Evolutionary conservation across 2,113 vertebrate species (phyloP).

Genomic region (Siphamia tubifer): DNA sequence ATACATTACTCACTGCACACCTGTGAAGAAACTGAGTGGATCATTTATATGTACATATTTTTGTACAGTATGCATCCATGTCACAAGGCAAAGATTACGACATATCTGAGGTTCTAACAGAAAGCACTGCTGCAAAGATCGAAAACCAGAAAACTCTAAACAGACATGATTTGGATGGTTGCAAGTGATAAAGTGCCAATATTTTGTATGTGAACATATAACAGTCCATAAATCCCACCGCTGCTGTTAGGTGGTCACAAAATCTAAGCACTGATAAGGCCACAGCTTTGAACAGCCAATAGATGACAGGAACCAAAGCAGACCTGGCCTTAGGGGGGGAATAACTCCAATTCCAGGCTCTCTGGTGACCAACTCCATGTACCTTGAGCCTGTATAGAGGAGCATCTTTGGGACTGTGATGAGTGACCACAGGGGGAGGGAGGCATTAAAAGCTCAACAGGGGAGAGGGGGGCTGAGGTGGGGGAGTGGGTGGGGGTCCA

Average conservation of each 20-base stretch:
- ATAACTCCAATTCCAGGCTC: constrained; percentile 66
- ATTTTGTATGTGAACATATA: neutral
- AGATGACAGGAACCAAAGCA: constrained; percentile 54
- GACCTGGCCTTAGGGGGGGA: constrained; percentile 66
- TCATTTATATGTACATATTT: too few species aligned
- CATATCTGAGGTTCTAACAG: neutral
- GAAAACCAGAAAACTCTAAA: neutral
- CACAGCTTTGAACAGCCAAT: neutral
- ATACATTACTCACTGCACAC: neutral
- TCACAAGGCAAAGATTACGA: neutral
- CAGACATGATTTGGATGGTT: neutral
- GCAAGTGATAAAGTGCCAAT: neutral
- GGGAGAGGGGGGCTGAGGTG: constrained; percentile 24
- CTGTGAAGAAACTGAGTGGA: neutral
- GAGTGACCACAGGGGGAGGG: constrained; percentile 72
- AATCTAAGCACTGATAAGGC: constrained; percentile 6
- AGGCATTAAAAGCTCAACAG: constrained; percentile 67
- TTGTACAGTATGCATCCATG: too few species aligned
- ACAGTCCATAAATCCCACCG: neutral
- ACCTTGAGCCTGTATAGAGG: constrained; percentile 40
- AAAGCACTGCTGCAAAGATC: neutral
- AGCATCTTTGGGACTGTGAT: constrained; percentile 48
- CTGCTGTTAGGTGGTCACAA: constrained; percentile 8
- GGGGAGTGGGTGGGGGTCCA: constrained; percentile 54
- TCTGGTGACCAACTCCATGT: constrained; percentile 53